These are phyloP conservation scores for Protobothrops flavoviridis DNA, from an alignment of 2,113 vertebrate genomes.

Conservation along the genomic window DNA sequence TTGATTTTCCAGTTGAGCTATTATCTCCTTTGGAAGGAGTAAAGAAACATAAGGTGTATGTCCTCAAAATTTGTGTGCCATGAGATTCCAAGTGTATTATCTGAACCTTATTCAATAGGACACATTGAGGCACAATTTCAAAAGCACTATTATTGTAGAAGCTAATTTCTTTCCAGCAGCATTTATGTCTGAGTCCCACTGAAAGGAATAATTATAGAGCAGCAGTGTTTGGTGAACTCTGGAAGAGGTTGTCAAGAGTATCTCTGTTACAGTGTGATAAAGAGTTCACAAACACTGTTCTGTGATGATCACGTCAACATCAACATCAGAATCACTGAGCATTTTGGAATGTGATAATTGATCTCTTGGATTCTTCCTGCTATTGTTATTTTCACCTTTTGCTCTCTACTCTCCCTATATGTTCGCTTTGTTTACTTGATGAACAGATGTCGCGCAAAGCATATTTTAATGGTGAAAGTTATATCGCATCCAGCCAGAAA, in stretches of 20 bases:
- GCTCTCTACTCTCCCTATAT: not conserved
- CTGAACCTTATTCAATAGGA: not conserved
- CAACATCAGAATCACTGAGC: not conserved
- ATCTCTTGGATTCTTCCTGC: not conserved
- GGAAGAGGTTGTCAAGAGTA: not conserved
- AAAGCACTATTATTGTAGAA: not conserved
- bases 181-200: not conserved
- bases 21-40: not conserved
- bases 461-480: slow-evolving; percentile 91
- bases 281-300: not conserved
- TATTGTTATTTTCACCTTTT: slow-evolving; percentile 6
- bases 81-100: not conserved
- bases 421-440: slow-evolving; percentile 31
- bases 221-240: not conserved
- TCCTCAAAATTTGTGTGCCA: not conserved
- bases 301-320: not conserved
- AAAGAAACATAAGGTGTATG: not conserved
- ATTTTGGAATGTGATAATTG: not conserved
- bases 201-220: not conserved
- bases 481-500: slow-evolving; percentile 86
- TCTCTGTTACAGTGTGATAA: not conserved
- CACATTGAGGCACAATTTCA: not conserved
- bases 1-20: not conserved
- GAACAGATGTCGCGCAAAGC: slow-evolving; percentile 89
- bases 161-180: not conserved